Evolutionary conservation across 2,888 invertebrate species (phyloP).

Genomic region (Cephus pygmeus): DNA sequence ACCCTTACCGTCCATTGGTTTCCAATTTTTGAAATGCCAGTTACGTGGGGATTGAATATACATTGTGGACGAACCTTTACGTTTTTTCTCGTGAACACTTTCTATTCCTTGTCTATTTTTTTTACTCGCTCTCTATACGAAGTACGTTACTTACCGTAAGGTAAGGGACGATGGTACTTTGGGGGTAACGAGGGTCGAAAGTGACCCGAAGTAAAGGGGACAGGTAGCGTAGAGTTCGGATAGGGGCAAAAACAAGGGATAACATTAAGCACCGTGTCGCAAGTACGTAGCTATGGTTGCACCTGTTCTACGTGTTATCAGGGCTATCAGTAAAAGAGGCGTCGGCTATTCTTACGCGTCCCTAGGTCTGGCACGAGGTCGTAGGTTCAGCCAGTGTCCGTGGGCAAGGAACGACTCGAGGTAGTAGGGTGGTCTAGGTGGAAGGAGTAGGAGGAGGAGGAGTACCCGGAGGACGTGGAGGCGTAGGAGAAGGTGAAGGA

Average conservation of each 20-base stretch:
- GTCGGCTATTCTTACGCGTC: slow-evolving; percentile 20
- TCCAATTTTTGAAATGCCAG: slow-evolving; percentile 48
- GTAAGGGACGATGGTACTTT: too few species aligned
- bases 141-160: too few species aligned
- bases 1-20: slow-evolving; percentile 51
- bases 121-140: too few species aligned
- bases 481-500: slow-evolving; percentile 22
- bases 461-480: slow-evolving; percentile 16
- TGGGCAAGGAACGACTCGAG: slow-evolving; percentile 11
- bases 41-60: too few species aligned
- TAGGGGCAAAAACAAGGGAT: too few species aligned
- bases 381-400: slow-evolving; percentile 24
- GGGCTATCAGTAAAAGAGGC: slow-evolving; percentile 20
- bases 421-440: slow-evolving; percentile 6
- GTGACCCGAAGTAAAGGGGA: too few species aligned
- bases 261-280: too few species aligned
- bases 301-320: slow-evolving; percentile 2
- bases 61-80: too few species aligned
- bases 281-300: neutral
- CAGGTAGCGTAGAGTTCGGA: too few species aligned
- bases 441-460: slow-evolving; percentile 18
- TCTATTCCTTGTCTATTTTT: too few species aligned
- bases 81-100: too few species aligned
- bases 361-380: neutral
- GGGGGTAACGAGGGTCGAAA: too few species aligned